phyloP scores from a whole-genome alignment of 1,140 invertebrate genomes.

The Philopotamus ludificatus region DNA sequence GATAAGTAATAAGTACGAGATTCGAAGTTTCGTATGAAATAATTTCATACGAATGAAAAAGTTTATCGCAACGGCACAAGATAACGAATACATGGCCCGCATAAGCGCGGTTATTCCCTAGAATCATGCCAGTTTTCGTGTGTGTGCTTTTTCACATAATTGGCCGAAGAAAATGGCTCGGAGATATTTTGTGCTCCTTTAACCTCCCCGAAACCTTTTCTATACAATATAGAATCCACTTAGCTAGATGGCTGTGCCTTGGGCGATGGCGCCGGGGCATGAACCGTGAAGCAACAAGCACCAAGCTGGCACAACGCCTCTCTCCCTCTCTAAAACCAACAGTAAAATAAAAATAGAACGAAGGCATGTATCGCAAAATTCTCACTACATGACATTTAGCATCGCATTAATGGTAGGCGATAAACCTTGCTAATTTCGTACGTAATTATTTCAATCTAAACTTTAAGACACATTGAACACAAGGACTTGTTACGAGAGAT shows the following conservation, averaged over 20 bases:
- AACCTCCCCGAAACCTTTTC: background rate
- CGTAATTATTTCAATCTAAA: too few relatives aligned
- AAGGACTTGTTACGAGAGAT: too few relatives aligned
- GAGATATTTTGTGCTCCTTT: background rate
- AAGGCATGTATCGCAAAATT: too few relatives aligned
- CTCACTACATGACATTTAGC: too few relatives aligned
- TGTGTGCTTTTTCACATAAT: background rate
- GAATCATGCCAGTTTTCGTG: too few relatives aligned
- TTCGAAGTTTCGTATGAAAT: background rate
- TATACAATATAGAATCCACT: background rate
- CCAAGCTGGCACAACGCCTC: background rate
- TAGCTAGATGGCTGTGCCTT: background rate
- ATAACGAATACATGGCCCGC: background rate
- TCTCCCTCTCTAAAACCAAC: background rate
- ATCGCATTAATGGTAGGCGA: too few relatives aligned
- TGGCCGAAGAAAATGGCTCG: background rate
- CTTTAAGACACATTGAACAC: too few relatives aligned
- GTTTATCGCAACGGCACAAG: background rate
- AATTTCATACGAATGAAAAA: background rate
- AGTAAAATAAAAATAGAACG: too few relatives aligned
- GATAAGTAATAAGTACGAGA: background rate
- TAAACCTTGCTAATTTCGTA: too few relatives aligned
- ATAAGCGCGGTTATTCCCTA: too few relatives aligned
- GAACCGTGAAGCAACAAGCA: slow-evolving; percentile 2
- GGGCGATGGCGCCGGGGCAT: background rate